phyloP scores from a whole-genome alignment of 2,113 vertebrate genomes.

The Dasyornis broadbenti region DNA sequence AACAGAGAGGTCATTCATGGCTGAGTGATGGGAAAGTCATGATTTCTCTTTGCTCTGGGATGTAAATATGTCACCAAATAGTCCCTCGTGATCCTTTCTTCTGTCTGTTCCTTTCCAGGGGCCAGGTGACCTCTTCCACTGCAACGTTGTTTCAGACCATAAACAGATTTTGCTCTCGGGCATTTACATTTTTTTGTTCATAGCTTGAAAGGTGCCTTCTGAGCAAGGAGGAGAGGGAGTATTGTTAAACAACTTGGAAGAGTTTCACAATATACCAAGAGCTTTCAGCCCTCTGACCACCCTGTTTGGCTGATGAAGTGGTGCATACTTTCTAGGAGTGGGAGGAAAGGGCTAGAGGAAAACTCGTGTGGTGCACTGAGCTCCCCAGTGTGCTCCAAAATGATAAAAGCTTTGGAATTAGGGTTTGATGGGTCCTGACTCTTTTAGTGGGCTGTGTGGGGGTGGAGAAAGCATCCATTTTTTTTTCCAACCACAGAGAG shows the following conservation, averaged over 20 bases:
- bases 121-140: neutral
- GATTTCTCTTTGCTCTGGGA: neutral
- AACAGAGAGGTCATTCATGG: neutral
- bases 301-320: accelerated
- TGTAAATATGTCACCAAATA: neutral
- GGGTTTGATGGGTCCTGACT: neutral
- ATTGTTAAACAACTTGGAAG: neutral
- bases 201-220: neutral
- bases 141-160: neutral
- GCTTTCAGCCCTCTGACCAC: neutral
- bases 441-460: neutral
- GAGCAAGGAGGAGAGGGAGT: neutral
- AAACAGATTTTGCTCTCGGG: neutral
- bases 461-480: neutral
- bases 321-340: neutral
- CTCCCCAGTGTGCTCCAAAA: neutral
- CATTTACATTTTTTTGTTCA: neutral
- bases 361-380: neutral
- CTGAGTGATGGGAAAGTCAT: neutral
- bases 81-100: neutral
- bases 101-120: neutral
- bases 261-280: neutral
- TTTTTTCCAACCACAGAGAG: neutral
- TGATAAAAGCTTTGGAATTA: neutral
- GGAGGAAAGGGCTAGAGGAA: neutral